Evolutionary conservation across 2,888 invertebrate species (phyloP).

Genomic region (Ormyrus thymus): DNA sequence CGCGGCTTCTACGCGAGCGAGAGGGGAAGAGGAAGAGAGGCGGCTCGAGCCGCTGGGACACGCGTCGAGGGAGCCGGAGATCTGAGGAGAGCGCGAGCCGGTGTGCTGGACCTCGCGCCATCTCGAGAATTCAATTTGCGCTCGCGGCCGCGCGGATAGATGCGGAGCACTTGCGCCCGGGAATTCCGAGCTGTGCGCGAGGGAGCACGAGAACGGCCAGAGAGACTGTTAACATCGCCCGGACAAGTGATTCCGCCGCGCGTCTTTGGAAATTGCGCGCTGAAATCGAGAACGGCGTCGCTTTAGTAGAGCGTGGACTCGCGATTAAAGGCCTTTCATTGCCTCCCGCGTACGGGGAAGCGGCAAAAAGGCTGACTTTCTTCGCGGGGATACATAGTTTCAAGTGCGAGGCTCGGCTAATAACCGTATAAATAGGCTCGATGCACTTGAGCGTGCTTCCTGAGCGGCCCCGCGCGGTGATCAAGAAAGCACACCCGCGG

Average conservation of each 20-base stretch:
- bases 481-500: not conserved
- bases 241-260: no score
- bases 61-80: constrained; percentile 11
- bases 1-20: constrained; percentile 13
- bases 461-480: not conserved
- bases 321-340: no score
- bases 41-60: constrained; percentile 13
- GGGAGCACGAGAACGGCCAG: no score
- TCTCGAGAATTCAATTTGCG: constrained; percentile 68
- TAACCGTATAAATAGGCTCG: constrained; percentile 28
- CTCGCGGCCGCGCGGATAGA: not conserved
- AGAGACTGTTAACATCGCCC: no score
- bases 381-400: no score
- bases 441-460: not conserved
- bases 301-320: no score
- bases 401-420: constrained; percentile 26
- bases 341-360: no score
- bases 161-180: no score
- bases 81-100: not conserved
- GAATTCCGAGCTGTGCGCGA: no score
- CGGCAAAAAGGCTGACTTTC: no score
- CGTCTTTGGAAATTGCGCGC: no score
- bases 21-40: not conserved
- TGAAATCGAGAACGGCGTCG: no score
- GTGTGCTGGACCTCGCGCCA: constrained; percentile 56